Conservation (phyloP, 2,888 invertebrate species). For the Noctua fimbriata region DNA sequence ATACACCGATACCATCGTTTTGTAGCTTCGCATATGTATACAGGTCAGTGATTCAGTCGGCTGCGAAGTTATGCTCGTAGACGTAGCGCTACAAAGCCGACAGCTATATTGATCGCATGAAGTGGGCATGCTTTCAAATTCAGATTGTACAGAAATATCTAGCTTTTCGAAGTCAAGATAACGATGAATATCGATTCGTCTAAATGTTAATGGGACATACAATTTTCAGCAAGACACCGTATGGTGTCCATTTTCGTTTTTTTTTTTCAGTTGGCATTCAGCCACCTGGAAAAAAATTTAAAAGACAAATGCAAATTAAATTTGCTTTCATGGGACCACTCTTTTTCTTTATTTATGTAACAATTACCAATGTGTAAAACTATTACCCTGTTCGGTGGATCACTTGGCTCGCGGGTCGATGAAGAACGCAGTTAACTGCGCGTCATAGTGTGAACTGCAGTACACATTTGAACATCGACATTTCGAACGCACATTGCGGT, state of each 20-base stretch:
- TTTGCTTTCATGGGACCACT: background rate
- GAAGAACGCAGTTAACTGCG: constrained; percentile 90
- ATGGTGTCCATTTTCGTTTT: background rate
- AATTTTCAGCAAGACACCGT: background rate
- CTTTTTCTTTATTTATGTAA: constrained; percentile 8
- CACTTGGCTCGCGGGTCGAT: constrained; percentile 91
- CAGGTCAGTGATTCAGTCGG: constrained; percentile 30
- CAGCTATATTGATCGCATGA: constrained; percentile 16
- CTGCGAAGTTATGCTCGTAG: background rate
- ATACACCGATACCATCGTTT: constrained; percentile 21
- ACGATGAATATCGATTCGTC: background rate
- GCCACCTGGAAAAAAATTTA: background rate
- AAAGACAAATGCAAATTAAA: background rate
- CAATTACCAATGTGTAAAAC: background rate
- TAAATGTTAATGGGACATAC: background rate
- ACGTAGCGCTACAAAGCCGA: background rate
- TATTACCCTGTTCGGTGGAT: constrained; percentile 83
- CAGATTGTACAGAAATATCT: background rate
- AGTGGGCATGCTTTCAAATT: constrained; percentile 18
- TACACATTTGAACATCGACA: constrained; percentile 91
- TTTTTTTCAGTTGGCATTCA: background rate
- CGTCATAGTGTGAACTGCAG: constrained; percentile 86
- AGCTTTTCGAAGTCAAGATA: background rate
- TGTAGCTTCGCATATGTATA: constrained; percentile 16
- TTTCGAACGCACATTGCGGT: constrained; percentile 91